Evolutionary conservation across 2,113 vertebrate genomes (phyloP).

Genomic region (Rafetus swinhoei): DNA sequence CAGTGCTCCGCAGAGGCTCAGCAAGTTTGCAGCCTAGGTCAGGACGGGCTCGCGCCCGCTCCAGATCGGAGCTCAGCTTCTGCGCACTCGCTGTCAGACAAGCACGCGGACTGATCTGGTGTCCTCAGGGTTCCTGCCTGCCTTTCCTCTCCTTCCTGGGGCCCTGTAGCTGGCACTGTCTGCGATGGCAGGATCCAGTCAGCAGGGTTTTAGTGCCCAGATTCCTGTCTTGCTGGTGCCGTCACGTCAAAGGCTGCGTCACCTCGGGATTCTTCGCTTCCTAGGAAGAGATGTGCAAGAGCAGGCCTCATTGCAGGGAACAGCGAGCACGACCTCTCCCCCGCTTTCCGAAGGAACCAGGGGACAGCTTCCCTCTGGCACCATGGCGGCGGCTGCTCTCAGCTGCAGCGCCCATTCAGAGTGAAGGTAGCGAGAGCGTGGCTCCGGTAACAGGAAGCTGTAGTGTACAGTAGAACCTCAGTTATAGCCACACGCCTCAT

Average conservation of each 20-base stretch:
- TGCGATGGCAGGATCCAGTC: background rate
- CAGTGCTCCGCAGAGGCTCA: accelerated
- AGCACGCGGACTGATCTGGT: accelerated
- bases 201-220: accelerated
- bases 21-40: background rate
- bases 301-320: background rate
- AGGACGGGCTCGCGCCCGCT: accelerated
- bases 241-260: accelerated
- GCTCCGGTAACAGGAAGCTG: too few species aligned
- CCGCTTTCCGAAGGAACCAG: accelerated
- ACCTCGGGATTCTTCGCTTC: accelerated
- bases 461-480: background rate
- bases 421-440: accelerated
- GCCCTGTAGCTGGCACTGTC: background rate
- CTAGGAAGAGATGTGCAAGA: background rate
- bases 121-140: background rate
- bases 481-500: too few species aligned
- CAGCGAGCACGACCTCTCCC: accelerated
- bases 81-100: accelerated
- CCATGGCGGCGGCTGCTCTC: accelerated
- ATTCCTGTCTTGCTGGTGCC: background rate
- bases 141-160: background rate
- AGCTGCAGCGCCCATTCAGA: background rate
- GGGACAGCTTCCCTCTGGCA: background rate
- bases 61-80: accelerated